Evolutionary conservation across 1,140 invertebrate species (phyloP).

Genomic region (Yoshiicerus persimilis): DNA sequence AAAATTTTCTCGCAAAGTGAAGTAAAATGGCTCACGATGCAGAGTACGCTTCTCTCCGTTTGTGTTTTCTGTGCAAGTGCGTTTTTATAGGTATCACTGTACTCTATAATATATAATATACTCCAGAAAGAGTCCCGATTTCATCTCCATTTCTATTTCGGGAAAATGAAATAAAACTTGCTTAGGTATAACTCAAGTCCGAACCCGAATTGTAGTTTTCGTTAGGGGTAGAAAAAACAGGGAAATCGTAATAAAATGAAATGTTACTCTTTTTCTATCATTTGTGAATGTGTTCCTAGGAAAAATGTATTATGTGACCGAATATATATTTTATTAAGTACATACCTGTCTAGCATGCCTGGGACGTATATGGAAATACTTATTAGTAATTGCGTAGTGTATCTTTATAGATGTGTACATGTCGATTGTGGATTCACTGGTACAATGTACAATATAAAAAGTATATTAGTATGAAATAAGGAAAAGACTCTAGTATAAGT

Average conservation of each 20-base stretch:
- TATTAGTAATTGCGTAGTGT: background rate
- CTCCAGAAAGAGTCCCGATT: background rate
- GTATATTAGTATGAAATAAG: background rate
- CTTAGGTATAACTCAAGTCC: background rate
- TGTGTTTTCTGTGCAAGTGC: too few species aligned
- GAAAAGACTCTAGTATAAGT: background rate
- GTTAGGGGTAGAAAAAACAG: background rate
- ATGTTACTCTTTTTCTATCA: background rate
- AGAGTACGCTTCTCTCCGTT: too few species aligned
- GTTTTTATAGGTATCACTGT: too few species aligned
- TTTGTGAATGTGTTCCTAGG: background rate
- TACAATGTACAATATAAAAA: too few species aligned
- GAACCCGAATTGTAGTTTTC: background rate
- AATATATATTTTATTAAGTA: background rate
- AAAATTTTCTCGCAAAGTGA: background rate
- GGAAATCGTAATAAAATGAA: background rate
- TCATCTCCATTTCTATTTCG: background rate
- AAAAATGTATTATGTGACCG: background rate
- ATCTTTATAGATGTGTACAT: too few species aligned
- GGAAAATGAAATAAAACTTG: background rate
- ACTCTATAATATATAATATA: too few species aligned
- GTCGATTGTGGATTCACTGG: too few species aligned
- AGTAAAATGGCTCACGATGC: background rate
- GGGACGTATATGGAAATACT: background rate
- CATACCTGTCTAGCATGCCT: background rate